phyloP scores from a whole-genome alignment of 1,140 invertebrate species.

The Caerostris darwini region DNA sequence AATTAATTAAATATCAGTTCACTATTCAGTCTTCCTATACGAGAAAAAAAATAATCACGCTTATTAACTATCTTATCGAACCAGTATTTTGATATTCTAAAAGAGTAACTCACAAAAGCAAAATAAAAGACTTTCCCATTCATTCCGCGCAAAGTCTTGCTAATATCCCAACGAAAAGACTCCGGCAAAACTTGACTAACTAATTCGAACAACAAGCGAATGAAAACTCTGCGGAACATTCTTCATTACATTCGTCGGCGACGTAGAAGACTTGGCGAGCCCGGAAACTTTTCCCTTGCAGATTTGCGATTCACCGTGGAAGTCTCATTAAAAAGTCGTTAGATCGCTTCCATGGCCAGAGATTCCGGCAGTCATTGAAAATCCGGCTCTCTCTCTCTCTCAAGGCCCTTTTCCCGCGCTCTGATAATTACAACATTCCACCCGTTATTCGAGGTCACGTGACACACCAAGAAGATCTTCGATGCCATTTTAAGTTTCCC shows the following conservation, averaged over 20 bases:
- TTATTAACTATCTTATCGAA: too few species aligned
- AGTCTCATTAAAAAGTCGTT: constrained; percentile 56
- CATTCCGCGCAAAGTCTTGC: not conserved
- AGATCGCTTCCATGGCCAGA: not conserved
- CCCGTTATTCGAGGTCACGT: not conserved
- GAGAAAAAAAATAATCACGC: too few species aligned
- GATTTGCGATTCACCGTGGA: not conserved
- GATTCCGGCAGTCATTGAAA: constrained; percentile 32
- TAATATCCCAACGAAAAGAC: not conserved
- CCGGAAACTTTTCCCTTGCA: constrained; percentile 6
- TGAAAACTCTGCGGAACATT: constrained; percentile 26
- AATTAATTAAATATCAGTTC: too few species aligned
- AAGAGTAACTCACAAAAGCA: too few species aligned
- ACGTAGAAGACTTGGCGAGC: not conserved
- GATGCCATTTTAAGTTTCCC: constrained; percentile 18
- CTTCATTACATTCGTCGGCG: constrained; percentile 30
- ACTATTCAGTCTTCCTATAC: too few species aligned
- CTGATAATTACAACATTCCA: constrained; percentile 43
- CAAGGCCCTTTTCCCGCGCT: not conserved
- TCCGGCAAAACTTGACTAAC: constrained; percentile 27
- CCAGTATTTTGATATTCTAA: too few species aligned
- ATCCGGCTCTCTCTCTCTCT: not conserved
- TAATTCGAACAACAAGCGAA: constrained; percentile 46
- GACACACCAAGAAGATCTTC: not conserved
- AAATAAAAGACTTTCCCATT: too few species aligned